Percentiles rank a stretch among this genome's conserved stretches.
These are phyloP conservation scores for Urocolius indicus DNA, from an alignment of 2,113 vertebrate genomes.

Conservation along the genomic window DNA sequence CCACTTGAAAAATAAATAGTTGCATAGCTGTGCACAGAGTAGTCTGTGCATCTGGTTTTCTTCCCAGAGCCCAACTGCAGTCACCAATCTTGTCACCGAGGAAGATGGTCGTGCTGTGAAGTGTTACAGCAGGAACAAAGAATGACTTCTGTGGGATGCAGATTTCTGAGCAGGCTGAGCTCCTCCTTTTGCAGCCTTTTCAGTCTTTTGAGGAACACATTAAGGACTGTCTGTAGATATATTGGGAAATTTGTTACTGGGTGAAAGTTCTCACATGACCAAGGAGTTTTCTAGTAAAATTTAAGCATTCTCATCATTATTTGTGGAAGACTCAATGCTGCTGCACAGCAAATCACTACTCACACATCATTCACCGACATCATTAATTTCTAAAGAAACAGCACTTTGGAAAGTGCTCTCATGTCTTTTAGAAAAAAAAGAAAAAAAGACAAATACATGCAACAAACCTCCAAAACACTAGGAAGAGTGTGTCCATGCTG, in stretches of 20 bases:
- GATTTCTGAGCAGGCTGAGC: not conserved
- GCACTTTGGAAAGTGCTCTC: not conserved
- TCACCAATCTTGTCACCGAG: not conserved
- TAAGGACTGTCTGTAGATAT: not conserved
- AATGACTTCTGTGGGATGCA: not conserved
- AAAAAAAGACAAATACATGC: not conserved
- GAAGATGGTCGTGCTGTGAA: not conserved
- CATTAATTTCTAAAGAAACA: not conserved
- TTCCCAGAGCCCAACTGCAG: not conserved
- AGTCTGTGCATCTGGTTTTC: not conserved
- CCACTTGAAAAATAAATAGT: not conserved
- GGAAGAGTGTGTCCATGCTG: not conserved
- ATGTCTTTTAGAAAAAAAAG: not conserved
- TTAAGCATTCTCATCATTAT: not conserved
- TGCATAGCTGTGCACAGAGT: not conserved
- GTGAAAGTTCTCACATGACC: not conserved
- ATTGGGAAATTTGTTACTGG: not conserved
- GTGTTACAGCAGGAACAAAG: not conserved
- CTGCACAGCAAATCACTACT: not conserved
- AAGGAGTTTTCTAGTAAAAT: constrained; percentile 26
- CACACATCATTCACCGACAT: not conserved
- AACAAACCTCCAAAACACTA: not conserved
- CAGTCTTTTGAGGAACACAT: not conserved
- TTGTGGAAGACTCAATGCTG: not conserved
- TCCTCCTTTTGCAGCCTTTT: not conserved